A percentile compares a stretch with the other conserved stretches of the same genome.
These are phyloP conservation scores for Troides aeacus DNA, from an alignment of 2,888 invertebrate species.

Conservation along the genomic window DNA sequence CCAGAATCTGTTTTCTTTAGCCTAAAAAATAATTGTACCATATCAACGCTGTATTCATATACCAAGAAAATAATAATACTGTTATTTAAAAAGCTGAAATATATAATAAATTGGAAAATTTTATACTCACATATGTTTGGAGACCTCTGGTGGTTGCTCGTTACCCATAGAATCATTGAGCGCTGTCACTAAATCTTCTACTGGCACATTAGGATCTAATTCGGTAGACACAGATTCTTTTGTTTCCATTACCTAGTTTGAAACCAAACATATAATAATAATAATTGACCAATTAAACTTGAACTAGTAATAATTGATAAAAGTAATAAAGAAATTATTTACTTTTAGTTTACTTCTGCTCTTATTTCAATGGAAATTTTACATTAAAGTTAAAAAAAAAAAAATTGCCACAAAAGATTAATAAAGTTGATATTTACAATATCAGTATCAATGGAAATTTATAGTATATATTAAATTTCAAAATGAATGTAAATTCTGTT, in stretches of 20 bases:
- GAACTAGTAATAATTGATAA: no score
- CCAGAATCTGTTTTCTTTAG: conserved; percentile 37
- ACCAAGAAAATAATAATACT: not conserved
- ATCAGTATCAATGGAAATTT: no score
- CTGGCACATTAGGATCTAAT: conserved; percentile 82
- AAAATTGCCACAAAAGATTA: no score
- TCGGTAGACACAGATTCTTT: conserved; percentile 82
- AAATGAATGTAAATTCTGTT: no score
- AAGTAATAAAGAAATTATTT: no score
- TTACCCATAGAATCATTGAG: conserved; percentile 76
- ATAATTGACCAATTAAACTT: no score
- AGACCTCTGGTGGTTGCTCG: conserved; percentile 39
- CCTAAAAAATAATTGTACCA: conserved; percentile 26
- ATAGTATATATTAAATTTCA: no score
- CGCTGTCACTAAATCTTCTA: conserved; percentile 83
- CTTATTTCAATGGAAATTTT: no score
- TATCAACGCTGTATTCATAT: not conserved
- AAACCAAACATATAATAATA: not conserved
- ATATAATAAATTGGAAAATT: not conserved
- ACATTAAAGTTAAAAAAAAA: no score
- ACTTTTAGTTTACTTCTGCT: no score
- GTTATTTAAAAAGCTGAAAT: not conserved
- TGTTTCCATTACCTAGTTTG: conserved; percentile 80
- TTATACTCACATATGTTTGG: conserved; percentile 47
- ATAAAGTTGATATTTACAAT: no score